Percentiles rank a stretch among this genome's conserved stretches.
These are phyloP conservation scores for Belonocnema kinseyi DNA, from an alignment of 1,140 invertebrate species.

Conservation along the genomic window DNA sequence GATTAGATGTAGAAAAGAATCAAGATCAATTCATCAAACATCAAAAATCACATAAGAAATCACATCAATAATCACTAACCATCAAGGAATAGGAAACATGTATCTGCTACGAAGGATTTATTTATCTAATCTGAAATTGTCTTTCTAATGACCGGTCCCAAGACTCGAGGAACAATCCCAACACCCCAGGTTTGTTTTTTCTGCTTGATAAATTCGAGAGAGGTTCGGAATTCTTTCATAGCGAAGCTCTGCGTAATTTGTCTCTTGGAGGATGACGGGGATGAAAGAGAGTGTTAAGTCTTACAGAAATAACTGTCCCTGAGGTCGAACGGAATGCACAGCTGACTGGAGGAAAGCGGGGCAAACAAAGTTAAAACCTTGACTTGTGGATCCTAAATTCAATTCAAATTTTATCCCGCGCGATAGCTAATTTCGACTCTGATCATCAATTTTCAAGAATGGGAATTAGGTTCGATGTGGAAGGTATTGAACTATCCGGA, in stretches of 20 bases:
- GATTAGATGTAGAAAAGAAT: too few relatives aligned
- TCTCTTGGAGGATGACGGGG: slow-evolving; percentile 2
- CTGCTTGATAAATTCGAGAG: background rate
- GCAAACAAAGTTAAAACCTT: background rate
- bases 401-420: too few relatives aligned
- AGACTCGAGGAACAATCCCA: too few relatives aligned
- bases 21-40: too few relatives aligned
- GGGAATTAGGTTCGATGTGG: too few relatives aligned
- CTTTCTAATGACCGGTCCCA: background rate
- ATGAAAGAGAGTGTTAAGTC: background rate
- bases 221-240: background rate
- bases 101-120: background rate
- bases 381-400: background rate
- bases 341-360: slow-evolving; percentile 22
- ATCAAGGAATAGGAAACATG: background rate
- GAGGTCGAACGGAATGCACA: slow-evolving; percentile 25
- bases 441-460: too few relatives aligned
- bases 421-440: too few relatives aligned
- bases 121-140: background rate
- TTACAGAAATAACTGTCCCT: slow-evolving; percentile 30
- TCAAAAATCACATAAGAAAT: too few relatives aligned
- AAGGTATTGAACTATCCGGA: too few relatives aligned
- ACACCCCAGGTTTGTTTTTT: background rate
- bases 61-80: too few relatives aligned
- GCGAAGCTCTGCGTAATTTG: background rate